phyloP scores from a whole-genome alignment of 2,888 invertebrate species.

The Thysanoteuthis rhombus region DNA sequence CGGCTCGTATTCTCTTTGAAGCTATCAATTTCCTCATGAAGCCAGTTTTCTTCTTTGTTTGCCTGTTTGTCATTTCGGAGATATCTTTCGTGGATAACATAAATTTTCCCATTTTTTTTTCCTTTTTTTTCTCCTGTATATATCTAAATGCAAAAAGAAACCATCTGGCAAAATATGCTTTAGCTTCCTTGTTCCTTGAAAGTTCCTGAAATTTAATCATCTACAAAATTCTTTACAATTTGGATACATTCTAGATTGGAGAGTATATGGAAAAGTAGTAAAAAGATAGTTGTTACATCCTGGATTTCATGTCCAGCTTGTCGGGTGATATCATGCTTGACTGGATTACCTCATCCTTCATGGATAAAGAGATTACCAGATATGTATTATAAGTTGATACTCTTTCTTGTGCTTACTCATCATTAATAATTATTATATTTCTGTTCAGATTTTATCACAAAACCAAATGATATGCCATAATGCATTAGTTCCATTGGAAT shows the following conservation, averaged over 20 bases:
- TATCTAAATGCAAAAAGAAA: neutral
- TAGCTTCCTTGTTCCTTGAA: neutral
- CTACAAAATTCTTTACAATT: neutral
- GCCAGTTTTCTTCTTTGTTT: neutral
- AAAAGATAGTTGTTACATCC: neutral
- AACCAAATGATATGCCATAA: neutral
- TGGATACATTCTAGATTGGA: neutral
- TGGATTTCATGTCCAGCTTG: neutral
- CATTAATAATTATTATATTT: neutral
- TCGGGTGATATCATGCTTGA: neutral
- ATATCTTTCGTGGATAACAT: neutral
- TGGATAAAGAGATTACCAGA: neutral
- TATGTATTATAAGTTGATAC: neutral
- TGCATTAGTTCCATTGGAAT: neutral
- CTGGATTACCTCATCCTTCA: neutral
- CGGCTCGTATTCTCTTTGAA: neutral
- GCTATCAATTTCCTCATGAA: neutral
- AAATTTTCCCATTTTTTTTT: neutral
- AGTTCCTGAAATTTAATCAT: constrained; percentile 12
- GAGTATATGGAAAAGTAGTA: neutral
- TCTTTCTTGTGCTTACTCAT: neutral
- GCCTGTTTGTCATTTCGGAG: too few relatives aligned
- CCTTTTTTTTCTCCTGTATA: neutral
- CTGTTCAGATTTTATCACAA: neutral
- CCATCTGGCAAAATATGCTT: neutral